Percentiles rank a stretch among this genome's conserved stretches.
Evolutionary conservation across 1,140 invertebrate genomes (phyloP).

Genomic region (Drosophila arawakana): DNA sequence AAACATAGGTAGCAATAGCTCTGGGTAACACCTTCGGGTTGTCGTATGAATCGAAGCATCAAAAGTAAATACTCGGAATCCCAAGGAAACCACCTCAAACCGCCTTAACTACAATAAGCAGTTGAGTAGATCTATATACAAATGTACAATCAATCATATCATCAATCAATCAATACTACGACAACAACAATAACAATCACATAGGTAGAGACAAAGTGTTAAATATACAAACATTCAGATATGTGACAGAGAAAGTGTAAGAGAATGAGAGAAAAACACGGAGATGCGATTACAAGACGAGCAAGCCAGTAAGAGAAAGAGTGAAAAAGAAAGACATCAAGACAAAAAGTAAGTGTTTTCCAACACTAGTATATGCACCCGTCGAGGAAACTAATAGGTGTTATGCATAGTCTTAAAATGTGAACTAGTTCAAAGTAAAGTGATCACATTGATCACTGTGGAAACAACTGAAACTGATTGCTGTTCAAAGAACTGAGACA

Average conservation of each 20-base stretch:
- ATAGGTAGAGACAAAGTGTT: conserved; percentile 11
- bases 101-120: too few relatives aligned
- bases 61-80: neutral
- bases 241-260: conserved; percentile 7
- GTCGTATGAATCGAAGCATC: too few relatives aligned
- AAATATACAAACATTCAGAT: neutral
- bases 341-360: neutral
- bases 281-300: conserved; percentile 4
- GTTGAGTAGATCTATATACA: neutral
- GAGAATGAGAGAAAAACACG: conserved; percentile 14
- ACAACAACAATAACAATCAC: conserved; percentile 24
- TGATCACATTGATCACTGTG: too few relatives aligned
- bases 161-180: conserved; percentile 31
- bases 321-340: neutral
- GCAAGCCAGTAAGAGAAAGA: conserved; percentile 8
- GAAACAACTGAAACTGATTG: too few relatives aligned
- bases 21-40: too few relatives aligned
- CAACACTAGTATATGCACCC: neutral
- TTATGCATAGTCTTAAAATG: neutral
- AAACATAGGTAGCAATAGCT: too few relatives aligned
- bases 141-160: neutral
- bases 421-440: neutral
- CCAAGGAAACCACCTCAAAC: too few relatives aligned
- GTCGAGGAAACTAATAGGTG: neutral
- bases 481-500: too few relatives aligned